Conservation (phyloP, 2,888 invertebrate species). For the Xestia sexstrigata region DNA sequence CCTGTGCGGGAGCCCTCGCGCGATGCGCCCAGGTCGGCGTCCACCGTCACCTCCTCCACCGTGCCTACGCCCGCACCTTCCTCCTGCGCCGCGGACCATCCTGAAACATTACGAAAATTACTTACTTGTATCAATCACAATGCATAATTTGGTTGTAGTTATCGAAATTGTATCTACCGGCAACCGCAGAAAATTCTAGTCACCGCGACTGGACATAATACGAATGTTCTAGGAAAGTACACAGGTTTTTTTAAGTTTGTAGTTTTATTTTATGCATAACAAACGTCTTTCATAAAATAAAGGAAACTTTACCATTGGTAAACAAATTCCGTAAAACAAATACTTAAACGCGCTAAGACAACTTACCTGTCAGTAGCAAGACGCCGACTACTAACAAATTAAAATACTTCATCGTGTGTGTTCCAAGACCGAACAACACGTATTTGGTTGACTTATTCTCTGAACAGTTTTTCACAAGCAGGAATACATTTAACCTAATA, state of each 20-base stretch:
- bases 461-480: slow-evolving; percentile 28
- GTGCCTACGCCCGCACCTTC: slow-evolving; percentile 86
- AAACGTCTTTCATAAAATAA: slow-evolving; percentile 37
- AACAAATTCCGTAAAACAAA: slow-evolving; percentile 20
- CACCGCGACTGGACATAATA: background rate
- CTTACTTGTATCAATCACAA: background rate
- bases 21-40: slow-evolving; percentile 95
- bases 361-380: slow-evolving; percentile 85
- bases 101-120: slow-evolving; percentile 73
- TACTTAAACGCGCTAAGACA: slow-evolving; percentile 61
- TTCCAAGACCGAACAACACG: slow-evolving; percentile 26
- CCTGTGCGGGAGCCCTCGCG: slow-evolving; percentile 97
- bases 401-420: slow-evolving; percentile 82
- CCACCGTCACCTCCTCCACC: slow-evolving; percentile 91
- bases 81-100: slow-evolving; percentile 84
- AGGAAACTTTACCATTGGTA: background rate
- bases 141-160: background rate
- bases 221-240: slow-evolving; percentile 45
- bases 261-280: background rate
- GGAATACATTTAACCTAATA: slow-evolving; percentile 41
- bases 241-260: background rate
- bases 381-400: slow-evolving; percentile 80
- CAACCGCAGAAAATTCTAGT: slow-evolving; percentile 49
- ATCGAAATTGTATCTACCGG: background rate
- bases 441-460: slow-evolving; percentile 21